Conservation (phyloP, 2,113 vertebrate genomes). For the Heloderma charlesbogerti region DNA sequence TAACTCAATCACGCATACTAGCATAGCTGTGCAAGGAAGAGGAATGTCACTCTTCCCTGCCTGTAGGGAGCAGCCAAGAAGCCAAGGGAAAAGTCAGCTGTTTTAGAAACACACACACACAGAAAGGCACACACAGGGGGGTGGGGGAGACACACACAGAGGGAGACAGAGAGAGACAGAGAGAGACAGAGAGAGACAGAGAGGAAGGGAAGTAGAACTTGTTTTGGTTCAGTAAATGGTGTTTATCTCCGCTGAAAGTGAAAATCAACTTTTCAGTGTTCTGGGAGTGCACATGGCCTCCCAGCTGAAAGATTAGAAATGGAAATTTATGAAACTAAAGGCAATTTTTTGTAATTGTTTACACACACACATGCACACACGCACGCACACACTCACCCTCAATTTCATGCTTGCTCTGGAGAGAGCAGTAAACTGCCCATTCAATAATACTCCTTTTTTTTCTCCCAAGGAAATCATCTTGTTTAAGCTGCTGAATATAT, state of each 20-base stretch:
- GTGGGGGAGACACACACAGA: too few species aligned
- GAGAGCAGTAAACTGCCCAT: background rate
- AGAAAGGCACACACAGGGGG: too few species aligned
- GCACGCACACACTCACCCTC: background rate
- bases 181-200: background rate
- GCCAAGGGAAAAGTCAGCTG: background rate
- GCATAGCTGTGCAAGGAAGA: too few species aligned
- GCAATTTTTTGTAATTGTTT: constrained; percentile 32
- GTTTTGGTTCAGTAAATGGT: background rate
- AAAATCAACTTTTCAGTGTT: constrained; percentile 1
- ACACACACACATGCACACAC: background rate
- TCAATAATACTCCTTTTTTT: background rate
- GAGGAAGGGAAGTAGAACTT: too few species aligned
- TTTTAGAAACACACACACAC: background rate
- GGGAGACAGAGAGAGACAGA: background rate
- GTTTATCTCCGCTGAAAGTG: constrained; percentile 9
- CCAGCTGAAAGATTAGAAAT: constrained; percentile 23
- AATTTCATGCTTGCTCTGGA: constrained; percentile 30
- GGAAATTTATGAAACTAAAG: constrained; percentile 42
- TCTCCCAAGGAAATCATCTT: background rate
- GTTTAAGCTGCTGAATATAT: constrained; percentile 12
- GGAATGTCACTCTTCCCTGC: too few species aligned
- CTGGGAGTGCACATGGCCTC: background rate
- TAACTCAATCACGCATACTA: too few species aligned
- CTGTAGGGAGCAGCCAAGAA: too few species aligned